These are phyloP conservation scores for Casuarius casuarius DNA, from an alignment of 2,113 vertebrate species.

Conservation along the genomic window DNA sequence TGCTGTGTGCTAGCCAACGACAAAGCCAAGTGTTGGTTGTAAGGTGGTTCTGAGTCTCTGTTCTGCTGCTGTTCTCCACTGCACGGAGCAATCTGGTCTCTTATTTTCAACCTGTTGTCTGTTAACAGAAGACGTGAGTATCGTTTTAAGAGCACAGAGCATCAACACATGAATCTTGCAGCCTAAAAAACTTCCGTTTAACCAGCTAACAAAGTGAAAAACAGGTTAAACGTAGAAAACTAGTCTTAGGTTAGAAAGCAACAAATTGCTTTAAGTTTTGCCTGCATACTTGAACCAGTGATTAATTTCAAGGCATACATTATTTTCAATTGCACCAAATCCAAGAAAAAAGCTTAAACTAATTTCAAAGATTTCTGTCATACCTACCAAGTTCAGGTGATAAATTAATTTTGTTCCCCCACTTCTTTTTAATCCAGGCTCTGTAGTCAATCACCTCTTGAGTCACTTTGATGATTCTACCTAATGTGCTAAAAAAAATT, in stretches of 20 bases:
- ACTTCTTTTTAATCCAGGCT: slow-evolving; percentile 92
- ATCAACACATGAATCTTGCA: neutral
- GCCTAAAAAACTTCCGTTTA: neutral
- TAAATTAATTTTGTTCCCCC: slow-evolving; percentile 79
- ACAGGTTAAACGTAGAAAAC: neutral
- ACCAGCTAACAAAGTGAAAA: neutral
- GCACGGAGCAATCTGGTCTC: slow-evolving; percentile 66
- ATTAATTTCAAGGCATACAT: slow-evolving; percentile 1
- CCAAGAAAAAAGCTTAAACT: neutral
- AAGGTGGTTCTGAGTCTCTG: slow-evolving; percentile 80
- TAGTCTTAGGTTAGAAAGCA: neutral
- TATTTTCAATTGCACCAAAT: slow-evolving; percentile 19
- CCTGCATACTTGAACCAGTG: neutral
- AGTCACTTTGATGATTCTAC: slow-evolving; percentile 95
- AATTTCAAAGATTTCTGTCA: slow-evolving; percentile 3
- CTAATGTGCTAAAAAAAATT: slow-evolving; percentile 85
- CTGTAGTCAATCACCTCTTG: slow-evolving; percentile 97
- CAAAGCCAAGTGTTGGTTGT: slow-evolving; percentile 85
- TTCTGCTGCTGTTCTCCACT: slow-evolving; percentile 75
- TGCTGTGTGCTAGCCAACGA: slow-evolving; percentile 88
- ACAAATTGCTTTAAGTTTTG: neutral
- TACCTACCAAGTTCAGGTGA: slow-evolving; percentile 77
- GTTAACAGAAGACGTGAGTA: slow-evolving; percentile 9
- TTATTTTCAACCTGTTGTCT: slow-evolving; percentile 78
- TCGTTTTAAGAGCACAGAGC: slow-evolving; percentile 14